Conservation (phyloP, 2,113 vertebrate species). For the Callorhinus ursinus region DNA sequence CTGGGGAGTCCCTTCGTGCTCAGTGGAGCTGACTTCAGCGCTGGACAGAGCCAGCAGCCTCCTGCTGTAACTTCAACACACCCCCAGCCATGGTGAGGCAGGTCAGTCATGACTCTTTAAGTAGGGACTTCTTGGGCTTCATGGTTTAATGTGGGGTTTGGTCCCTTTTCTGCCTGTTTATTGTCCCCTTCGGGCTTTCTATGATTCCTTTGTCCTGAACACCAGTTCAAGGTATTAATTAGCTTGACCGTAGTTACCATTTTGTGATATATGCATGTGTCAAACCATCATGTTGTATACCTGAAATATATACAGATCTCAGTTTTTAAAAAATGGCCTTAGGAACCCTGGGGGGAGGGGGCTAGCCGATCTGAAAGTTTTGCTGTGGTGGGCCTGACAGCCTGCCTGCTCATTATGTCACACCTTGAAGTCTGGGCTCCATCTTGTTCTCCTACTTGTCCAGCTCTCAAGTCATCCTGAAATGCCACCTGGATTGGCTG, state of each 20-base stretch:
- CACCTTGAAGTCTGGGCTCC: neutral
- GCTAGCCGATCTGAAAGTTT: neutral
- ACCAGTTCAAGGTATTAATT: neutral
- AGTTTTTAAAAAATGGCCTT: neutral
- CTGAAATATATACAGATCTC: neutral
- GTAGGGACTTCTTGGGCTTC: neutral
- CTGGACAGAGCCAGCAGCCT: neutral
- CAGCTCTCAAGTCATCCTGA: neutral
- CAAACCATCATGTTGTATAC: neutral
- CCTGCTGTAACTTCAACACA: no score
- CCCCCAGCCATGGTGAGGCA: fast-evolving
- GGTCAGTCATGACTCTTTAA: neutral
- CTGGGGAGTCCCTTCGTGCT: neutral
- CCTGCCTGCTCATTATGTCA: neutral
- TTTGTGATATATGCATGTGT: neutral
- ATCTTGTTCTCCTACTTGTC: neutral
- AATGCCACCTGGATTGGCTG: neutral
- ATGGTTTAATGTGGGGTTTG: neutral
- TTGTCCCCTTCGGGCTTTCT: neutral
- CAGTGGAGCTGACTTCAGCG: neutral
- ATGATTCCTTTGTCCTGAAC: neutral
- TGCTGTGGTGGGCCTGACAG: neutral
- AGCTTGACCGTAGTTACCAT: neutral
- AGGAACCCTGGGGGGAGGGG: neutral
- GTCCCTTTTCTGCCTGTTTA: neutral